Percentiles rank a stretch among this genome's conserved stretches.
Conservation (phyloP, 2,113 vertebrate species). For the Albula glossodonta region DNA sequence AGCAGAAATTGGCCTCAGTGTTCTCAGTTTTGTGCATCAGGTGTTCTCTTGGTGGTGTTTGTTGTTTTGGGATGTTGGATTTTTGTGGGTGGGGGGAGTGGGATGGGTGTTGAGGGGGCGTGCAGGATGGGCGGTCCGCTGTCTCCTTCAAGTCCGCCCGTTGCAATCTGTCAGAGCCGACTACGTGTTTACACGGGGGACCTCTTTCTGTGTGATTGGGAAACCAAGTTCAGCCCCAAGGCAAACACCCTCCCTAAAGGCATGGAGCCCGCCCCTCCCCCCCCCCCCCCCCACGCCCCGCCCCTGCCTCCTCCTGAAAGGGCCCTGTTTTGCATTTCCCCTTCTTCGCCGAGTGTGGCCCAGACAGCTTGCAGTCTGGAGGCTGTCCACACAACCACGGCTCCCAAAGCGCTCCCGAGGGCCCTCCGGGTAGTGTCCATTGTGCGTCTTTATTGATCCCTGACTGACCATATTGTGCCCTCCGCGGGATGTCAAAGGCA, state of each 20-base stretch:
- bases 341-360: constrained; percentile 56
- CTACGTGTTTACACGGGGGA: constrained; percentile 57
- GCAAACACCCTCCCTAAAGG: constrained; percentile 40
- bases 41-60: neutral
- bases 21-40: neutral
- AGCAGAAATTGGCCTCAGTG: no score
- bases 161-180: neutral
- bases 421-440: constrained; percentile 71
- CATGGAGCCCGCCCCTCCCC: neutral
- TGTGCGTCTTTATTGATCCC: constrained; percentile 76
- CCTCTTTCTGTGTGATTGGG: constrained; percentile 57
- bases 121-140: neutral
- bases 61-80: neutral
- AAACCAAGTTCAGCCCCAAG: constrained; percentile 71
- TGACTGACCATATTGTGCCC: constrained; percentile 77
- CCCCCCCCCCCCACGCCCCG: constrained; percentile 1
- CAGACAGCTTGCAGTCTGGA: constrained; percentile 68
- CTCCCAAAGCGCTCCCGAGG: constrained; percentile 55
- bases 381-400: constrained; percentile 57
- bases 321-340: constrained; percentile 29
- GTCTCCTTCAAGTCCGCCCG: neutral
- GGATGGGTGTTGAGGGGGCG: no score
- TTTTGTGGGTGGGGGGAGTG: neutral
- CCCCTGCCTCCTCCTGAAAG: constrained; percentile 2
- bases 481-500: constrained; percentile 72